phyloP scores from a whole-genome alignment of 2,797 vertebrate species.

The Scyliorhinus canicula region DNA sequence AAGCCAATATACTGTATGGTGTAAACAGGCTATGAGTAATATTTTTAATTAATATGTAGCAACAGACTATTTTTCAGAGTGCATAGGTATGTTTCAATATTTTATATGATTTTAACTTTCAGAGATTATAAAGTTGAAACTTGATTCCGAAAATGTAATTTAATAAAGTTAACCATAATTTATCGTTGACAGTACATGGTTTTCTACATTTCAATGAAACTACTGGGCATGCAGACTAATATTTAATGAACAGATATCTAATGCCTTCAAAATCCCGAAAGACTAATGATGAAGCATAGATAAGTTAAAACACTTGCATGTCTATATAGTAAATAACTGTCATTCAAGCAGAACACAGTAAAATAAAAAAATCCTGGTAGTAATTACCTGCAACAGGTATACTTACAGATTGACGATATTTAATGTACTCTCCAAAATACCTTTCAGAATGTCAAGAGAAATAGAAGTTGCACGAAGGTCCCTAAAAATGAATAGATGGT shows the following conservation, averaged over 20 bases:
- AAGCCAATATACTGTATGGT: not conserved
- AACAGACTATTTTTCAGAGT: no score
- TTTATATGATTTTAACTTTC: not conserved
- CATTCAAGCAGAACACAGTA: not conserved
- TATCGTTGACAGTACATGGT: not conserved
- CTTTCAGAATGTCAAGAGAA: slow-evolving; percentile 34
- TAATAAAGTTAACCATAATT: not conserved
- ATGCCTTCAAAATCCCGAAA: no score
- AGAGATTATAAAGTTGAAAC: not conserved
- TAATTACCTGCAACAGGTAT: not conserved
- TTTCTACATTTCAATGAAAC: not conserved
- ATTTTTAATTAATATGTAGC: not conserved
- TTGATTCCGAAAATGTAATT: not conserved
- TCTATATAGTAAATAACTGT: not conserved
- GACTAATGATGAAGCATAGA: not conserved
- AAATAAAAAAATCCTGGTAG: not conserved
- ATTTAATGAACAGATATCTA: not conserved
- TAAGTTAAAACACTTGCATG: not conserved
- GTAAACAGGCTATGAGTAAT: not conserved
- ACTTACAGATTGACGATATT: slow-evolving; percentile 35
- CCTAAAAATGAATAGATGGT: not conserved
- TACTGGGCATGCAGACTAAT: not conserved
- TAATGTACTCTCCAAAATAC: slow-evolving; percentile 31
- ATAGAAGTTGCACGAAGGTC: slow-evolving; percentile 34
- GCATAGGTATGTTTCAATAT: not conserved